phyloP scores from a whole-genome alignment of 2,113 vertebrate species.

The Equus przewalskii region DNA sequence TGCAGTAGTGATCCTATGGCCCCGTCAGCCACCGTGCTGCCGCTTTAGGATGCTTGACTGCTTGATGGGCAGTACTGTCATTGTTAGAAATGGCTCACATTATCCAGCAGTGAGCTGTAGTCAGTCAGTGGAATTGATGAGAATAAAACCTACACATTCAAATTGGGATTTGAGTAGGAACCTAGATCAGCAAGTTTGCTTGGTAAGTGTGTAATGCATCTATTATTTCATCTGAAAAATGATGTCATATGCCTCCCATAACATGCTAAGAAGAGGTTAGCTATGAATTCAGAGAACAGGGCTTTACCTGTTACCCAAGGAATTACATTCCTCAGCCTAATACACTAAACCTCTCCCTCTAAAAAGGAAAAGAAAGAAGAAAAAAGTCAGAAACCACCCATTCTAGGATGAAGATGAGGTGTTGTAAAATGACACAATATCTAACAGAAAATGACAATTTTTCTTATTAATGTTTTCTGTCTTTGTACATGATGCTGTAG shows the following conservation, averaged over 20 bases:
- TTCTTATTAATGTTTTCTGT: background rate
- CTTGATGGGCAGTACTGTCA: background rate
- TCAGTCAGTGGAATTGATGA: background rate
- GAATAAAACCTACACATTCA: conserved; percentile 16
- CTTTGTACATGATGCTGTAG: background rate
- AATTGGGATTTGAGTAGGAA: background rate
- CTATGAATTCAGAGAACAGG: conserved; percentile 12
- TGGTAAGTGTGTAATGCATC: conserved; percentile 25
- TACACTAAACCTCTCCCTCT: background rate
- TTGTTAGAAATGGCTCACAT: background rate
- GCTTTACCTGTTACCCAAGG: background rate
- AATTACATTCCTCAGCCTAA: background rate
- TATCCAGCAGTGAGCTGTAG: background rate
- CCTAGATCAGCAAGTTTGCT: background rate
- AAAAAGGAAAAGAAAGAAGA: background rate
- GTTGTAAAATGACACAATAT: background rate
- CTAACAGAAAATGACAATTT: background rate
- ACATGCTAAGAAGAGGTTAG: background rate
- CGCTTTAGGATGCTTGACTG: background rate
- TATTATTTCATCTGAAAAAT: conserved; percentile 43
- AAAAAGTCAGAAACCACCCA: background rate
- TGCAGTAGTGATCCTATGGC: background rate
- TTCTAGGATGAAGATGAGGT: background rate
- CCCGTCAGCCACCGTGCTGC: background rate
- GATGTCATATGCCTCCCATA: background rate